A percentile compares a stretch with the other conserved stretches of the same genome.
These are phyloP conservation scores for Limnephilus rhombicus DNA, from an alignment of 2,888 invertebrate genomes.

Conservation along the genomic window DNA sequence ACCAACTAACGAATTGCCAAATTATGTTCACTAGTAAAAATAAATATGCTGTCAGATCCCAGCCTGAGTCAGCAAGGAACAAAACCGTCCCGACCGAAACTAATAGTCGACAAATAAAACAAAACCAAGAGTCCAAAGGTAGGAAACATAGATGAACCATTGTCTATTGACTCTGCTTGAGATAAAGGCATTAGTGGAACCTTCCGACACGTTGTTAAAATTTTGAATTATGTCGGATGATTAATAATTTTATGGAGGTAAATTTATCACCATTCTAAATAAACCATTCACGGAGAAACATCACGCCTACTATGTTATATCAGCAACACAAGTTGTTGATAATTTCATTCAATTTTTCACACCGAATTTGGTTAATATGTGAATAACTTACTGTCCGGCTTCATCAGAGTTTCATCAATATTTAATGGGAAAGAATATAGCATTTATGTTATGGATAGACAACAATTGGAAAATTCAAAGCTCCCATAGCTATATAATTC, in stretches of 20 bases:
- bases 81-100: not conserved
- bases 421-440: too few species aligned
- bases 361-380: too few species aligned
- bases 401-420: too few species aligned
- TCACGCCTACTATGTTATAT: not conserved
- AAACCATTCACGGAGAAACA: not conserved
- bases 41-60: slow-evolving; percentile 4
- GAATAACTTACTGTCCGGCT: too few species aligned
- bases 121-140: not conserved
- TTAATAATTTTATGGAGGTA: not conserved
- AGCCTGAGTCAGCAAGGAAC: not conserved
- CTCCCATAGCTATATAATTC: too few species aligned
- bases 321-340: not conserved
- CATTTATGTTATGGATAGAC: too few species aligned
- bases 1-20: slow-evolving; percentile 43
- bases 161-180: not conserved
- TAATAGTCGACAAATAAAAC: not conserved
- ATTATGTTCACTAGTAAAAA: slow-evolving; percentile 45
- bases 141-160: not conserved
- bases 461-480: too few species aligned
- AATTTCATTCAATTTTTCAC: not conserved
- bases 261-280: not conserved
- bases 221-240: not conserved
- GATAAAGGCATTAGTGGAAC: not conserved
- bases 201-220: not conserved